Evolutionary conservation across 2,888 invertebrate species (phyloP), one percentile per base, ranked within the genome.

Genomic region (Dasypolia templi): DNA sequence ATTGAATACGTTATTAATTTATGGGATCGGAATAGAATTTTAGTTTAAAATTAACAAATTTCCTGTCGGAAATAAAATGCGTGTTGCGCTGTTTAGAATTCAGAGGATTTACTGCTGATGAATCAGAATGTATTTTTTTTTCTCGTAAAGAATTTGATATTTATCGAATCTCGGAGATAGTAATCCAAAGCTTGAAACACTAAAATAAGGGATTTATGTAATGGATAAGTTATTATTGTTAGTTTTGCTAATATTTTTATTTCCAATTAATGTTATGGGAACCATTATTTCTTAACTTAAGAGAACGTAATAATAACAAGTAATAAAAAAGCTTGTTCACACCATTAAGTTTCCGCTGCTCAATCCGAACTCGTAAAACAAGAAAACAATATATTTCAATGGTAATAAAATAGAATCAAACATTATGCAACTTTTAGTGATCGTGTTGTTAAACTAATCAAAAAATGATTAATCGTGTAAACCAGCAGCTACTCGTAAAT

Each of bases 391-490:
- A 32, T 39, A 11, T 5, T 22, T 19, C 17, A 26, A 17, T 9
- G 39, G 3, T 32, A 26, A 42, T 29, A 56, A 66, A 55, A 76
- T 22, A 22, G 1, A 59, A 59, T 59, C 29, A 49, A 62, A 73
- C 35, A 61, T 56, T 74, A 19, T 55, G n/a, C n/a, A 35, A 22
- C 17, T 67, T 70, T 55, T 59, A 71, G 77, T 70, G 58, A 53
- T 75, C 35, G 55, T 61, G 55, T 75, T 70, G 72, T 77, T 55
- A 72, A 58, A 39, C 46, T 53, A 84, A 79, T 75, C 75, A 79
- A 80, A 82, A 81, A 85, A 85, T 82, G 72, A 85, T 82, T 75
- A 82, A 83, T 85, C 64, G 73, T 82, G 72, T 72, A 69, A 56
- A 79, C 67, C 39, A 72, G 44, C 61, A 29, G 73, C 75, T 79